Percentiles rank a stretch among this genome's conserved stretches.
Conservation (phyloP, 2,888 invertebrate genomes). For the Drosophila aldrichi region DNA sequence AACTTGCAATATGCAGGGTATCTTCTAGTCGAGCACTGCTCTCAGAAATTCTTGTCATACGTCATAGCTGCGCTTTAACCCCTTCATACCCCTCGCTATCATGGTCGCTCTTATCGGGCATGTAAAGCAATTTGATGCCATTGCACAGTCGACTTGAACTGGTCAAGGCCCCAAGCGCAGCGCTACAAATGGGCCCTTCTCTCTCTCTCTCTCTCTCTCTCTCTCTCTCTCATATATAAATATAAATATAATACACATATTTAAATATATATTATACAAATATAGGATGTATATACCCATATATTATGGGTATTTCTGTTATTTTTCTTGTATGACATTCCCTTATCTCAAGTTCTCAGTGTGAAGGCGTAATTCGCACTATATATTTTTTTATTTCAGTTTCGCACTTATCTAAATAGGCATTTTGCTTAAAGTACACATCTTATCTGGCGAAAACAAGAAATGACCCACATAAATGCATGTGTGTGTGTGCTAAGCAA, state of each 20-base stretch:
- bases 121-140: constrained; percentile 48
- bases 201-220: background rate
- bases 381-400: constrained; percentile 1
- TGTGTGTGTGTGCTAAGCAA: background rate
- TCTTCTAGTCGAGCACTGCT: background rate
- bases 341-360: constrained; percentile 1
- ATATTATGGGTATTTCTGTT: background rate
- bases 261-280: background rate
- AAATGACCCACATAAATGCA: constrained; percentile 42
- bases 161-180: background rate
- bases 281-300: background rate
- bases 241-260: background rate
- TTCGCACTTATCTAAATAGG: constrained; percentile 12
- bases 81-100: background rate
- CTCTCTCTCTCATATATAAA: background rate
- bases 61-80: constrained; percentile 1
- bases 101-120: constrained; percentile 26
- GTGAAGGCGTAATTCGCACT: background rate
- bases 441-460: background rate
- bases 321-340: background rate
- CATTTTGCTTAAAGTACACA: background rate
- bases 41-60: background rate
- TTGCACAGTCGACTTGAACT: constrained; percentile 32
- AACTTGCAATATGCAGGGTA: too few relatives aligned
- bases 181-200: background rate